Percentiles rank a stretch among this genome's conserved stretches.
Evolutionary conservation across 2,113 vertebrate genomes (phyloP).

Genomic region (Pipra filicauda): DNA sequence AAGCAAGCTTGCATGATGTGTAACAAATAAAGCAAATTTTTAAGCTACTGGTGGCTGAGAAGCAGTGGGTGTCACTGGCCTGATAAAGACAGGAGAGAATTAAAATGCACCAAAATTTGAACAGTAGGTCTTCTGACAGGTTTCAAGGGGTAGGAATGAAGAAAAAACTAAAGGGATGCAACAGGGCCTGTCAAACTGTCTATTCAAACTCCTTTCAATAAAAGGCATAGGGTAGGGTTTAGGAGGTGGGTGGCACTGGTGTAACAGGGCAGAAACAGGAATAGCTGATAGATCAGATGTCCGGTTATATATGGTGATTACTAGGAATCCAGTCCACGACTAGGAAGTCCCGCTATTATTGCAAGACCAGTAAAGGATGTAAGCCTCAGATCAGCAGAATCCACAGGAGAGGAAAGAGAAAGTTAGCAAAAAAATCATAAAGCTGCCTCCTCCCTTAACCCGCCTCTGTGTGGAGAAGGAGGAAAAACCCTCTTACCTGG

Average conservation of each 20-base stretch:
- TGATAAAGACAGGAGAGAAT: background rate
- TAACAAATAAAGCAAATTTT: background rate
- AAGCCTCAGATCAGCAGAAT: background rate
- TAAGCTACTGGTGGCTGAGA: background rate
- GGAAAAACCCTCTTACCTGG: background rate
- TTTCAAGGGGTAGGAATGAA: background rate
- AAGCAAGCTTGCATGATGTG: background rate
- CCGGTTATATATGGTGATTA: fast-evolving
- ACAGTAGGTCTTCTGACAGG: background rate
- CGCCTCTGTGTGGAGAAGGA: background rate
- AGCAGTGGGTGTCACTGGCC: background rate
- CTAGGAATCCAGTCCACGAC: background rate
- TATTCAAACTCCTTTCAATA: background rate
- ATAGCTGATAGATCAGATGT: background rate
- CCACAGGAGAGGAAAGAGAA: background rate
- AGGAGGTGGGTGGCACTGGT: background rate
- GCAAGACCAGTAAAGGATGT: background rate
- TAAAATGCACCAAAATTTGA: background rate
- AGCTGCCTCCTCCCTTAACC: background rate
- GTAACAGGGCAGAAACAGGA: background rate
- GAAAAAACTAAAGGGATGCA: background rate
- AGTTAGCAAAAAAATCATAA: background rate
- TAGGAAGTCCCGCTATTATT: background rate
- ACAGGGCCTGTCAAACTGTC: background rate
- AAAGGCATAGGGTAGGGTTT: background rate